These are phyloP conservation scores for Drosophila parthenogenetica DNA, from an alignment of 2,888 invertebrate species.

Conservation along the genomic window DNA sequence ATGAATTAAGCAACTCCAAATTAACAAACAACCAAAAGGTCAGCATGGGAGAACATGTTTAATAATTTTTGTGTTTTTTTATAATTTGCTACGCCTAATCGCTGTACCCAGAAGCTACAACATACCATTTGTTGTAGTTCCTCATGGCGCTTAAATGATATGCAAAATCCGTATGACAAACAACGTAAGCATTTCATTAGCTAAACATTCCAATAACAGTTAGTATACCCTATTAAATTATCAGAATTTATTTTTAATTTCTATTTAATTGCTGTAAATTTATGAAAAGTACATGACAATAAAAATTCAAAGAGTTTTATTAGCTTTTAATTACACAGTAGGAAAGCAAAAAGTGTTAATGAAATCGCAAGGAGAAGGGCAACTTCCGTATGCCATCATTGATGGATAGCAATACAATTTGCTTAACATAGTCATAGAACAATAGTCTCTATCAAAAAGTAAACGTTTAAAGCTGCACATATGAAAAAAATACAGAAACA, in stretches of 20 bases:
- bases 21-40: constrained; percentile 46
- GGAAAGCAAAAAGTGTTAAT: constrained; percentile 15
- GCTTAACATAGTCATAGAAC: constrained; percentile 36
- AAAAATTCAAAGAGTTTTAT: constrained; percentile 7
- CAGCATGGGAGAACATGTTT: constrained; percentile 53
- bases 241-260: constrained; percentile 11
- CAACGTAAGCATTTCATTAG: constrained; percentile 11
- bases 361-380: constrained; percentile 11
- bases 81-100: constrained; percentile 55
- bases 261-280: constrained; percentile 27
- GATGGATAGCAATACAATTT: constrained; percentile 59
- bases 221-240: constrained; percentile 15
- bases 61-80: constrained; percentile 16
- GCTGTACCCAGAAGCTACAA: constrained; percentile 27
- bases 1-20: constrained; percentile 38
- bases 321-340: constrained; percentile 40
- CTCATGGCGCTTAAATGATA: constrained; percentile 60
- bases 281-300: constrained; percentile 14
- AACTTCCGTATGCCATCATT: constrained; percentile 57
- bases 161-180: constrained; percentile 45
- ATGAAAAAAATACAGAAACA: constrained; percentile 15
- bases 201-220: constrained; percentile 1
- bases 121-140: constrained; percentile 36
- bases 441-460: constrained; percentile 16
- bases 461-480: constrained; percentile 36